phyloP scores from a whole-genome alignment of 2,113 vertebrate genomes.

The Sinocyclocheilus rhinocerous region DNA sequence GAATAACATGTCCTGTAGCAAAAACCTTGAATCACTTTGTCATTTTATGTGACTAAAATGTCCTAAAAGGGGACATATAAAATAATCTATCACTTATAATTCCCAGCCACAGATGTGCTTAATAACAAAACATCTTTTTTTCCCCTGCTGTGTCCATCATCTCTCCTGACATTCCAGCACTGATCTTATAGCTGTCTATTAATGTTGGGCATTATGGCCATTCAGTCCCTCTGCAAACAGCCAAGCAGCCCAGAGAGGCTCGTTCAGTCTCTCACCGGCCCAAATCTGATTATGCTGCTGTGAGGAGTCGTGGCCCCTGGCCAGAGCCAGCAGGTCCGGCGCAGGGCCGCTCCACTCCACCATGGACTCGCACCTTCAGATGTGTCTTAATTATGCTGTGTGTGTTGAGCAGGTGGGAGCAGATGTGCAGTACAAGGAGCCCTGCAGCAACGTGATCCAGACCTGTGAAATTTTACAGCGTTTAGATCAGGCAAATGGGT shows the following conservation, averaged over 20 bases:
- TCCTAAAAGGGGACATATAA: not conserved
- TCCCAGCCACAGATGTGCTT: not conserved
- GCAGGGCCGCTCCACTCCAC: not conserved
- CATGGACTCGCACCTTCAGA: not conserved
- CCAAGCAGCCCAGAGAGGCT: slow-evolving; percentile 7
- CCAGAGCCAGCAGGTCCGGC: not conserved
- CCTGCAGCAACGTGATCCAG: slow-evolving; percentile 14
- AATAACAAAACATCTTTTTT: not conserved
- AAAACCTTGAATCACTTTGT: not conserved
- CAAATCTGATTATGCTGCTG: slow-evolving; percentile 42
- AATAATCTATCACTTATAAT: not conserved
- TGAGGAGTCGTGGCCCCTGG: slow-evolving; percentile 1
- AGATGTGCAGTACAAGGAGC: slow-evolving; percentile 13
- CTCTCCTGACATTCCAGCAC: slow-evolving; percentile 2
- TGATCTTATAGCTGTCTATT: slow-evolving; percentile 48
- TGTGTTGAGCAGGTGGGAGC: slow-evolving; percentile 12
- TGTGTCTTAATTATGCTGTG: not conserved
- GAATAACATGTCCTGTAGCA: not conserved
- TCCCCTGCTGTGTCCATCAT: slow-evolving; percentile 6
- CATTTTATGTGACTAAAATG: not conserved
- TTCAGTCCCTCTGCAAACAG: slow-evolving; percentile 11
- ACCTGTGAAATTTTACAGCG: slow-evolving; percentile 21
- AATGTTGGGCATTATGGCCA: slow-evolving; percentile 44
- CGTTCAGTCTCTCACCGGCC: slow-evolving; percentile 19
- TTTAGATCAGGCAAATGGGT: slow-evolving; percentile 24